These are phyloP conservation scores for Tyrophagus putrescentiae DNA, from an alignment of 1,140 invertebrate species.

Conservation along the genomic window DNA sequence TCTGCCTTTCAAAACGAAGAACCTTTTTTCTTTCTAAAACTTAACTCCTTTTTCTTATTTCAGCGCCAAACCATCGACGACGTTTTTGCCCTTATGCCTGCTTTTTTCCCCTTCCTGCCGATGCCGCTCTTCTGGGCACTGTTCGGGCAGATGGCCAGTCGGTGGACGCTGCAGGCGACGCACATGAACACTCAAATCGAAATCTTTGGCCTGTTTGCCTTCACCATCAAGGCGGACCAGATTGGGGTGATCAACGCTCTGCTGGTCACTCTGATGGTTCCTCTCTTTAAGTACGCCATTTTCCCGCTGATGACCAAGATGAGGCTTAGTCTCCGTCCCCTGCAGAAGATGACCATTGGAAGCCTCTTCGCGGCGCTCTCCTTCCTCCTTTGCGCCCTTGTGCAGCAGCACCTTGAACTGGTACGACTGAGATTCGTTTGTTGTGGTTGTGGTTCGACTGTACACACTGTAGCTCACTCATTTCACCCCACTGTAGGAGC, in stretches of 20 bases:
- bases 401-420: slow-evolving; percentile 61
- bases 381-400: slow-evolving; percentile 72
- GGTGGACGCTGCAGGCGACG: slow-evolving; percentile 83
- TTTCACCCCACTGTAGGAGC: no score
- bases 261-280: slow-evolving; percentile 67
- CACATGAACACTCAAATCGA: slow-evolving; percentile 79
- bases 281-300: slow-evolving; percentile 59
- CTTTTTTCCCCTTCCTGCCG: slow-evolving; percentile 61
- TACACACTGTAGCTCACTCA: no score
- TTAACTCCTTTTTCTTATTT: slow-evolving; percentile 14
- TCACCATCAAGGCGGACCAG: slow-evolving; percentile 62
- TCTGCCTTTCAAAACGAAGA: slow-evolving; percentile 24
- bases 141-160: slow-evolving; percentile 66
- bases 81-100: slow-evolving; percentile 51
- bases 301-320: slow-evolving; percentile 43
- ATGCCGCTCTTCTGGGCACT: slow-evolving; percentile 79
- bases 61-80: slow-evolving; percentile 44
- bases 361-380: slow-evolving; percentile 64
- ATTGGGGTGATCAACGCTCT: slow-evolving; percentile 71
- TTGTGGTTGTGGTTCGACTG: no score
- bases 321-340: slow-evolving; percentile 42
- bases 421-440: no score
- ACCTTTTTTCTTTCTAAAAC: slow-evolving; percentile 7
- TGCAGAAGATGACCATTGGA: slow-evolving; percentile 61
- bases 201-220: slow-evolving; percentile 44